These are phyloP conservation scores for Candidula unifasciata DNA, from an alignment of 2,888 invertebrate species.

Conservation along the genomic window DNA sequence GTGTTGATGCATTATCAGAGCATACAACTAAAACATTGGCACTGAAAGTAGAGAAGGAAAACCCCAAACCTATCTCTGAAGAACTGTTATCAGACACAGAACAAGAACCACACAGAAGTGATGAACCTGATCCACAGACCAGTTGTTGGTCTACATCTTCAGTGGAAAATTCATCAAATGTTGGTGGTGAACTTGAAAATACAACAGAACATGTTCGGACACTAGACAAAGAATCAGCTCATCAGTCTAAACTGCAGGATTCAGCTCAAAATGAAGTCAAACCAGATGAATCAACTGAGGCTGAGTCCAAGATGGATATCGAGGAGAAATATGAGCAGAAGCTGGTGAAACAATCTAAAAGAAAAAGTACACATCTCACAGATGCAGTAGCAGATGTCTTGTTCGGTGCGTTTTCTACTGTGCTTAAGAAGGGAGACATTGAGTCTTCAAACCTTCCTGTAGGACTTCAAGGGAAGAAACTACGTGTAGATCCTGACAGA, in stretches of 20 bases:
- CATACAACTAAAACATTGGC: not conserved
- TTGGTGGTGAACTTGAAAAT: not conserved
- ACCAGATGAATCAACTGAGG: not conserved
- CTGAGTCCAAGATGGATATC: not conserved
- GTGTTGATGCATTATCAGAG: not conserved
- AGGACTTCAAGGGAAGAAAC: not conserved
- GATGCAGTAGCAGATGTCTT: constrained; percentile 48
- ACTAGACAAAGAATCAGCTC: not conserved
- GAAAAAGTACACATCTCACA: constrained; percentile 46
- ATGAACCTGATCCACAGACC: not conserved
- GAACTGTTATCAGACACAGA: not conserved
- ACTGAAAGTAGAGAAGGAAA: not conserved
- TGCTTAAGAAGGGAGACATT: constrained; percentile 4
- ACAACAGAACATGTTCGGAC: too few relatives aligned
- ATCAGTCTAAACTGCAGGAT: constrained; percentile 61
- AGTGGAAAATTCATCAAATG: not conserved
- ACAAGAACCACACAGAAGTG: not conserved
- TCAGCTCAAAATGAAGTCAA: constrained; percentile 63
- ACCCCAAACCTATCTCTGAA: not conserved
- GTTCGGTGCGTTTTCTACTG: constrained; percentile 13
- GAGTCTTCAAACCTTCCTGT: not conserved
- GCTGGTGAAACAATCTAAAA: not conserved
- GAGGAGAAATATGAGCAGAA: not conserved
- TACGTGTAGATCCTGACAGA: not conserved
- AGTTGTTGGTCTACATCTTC: not conserved